Base-by-base conservation (phyloP, 1,140 invertebrate genomes). In the Notospermus geniculatus region DNA sequence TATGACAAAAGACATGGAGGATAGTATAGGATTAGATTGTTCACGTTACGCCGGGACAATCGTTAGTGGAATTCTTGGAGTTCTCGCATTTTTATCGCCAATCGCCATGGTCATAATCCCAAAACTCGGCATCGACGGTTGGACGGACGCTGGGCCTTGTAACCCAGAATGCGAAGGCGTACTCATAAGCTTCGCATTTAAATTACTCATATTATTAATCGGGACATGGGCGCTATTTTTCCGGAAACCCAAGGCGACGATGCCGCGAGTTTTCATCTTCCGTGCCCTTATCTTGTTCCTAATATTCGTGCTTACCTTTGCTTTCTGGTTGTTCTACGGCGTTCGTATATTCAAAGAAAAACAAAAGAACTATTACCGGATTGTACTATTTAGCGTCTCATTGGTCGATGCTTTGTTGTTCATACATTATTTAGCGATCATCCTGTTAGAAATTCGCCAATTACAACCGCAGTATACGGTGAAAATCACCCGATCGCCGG, bases 271-370 rank as follows among this genome's bases (percentile, higher is more conserved):
- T 70, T 95, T 93, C 81, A 84, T 97, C 41, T 94, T 95, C 75
- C 86, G 93, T 71, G 89, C 92, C 0, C 86, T 93, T 66, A 89
- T 97, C 23, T 82, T 97, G 53, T 85, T 93, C 15, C 86, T 98
- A 36, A 88, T 96, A n/a, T 88, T 94, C 54, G 86, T 98, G 13
- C 91, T 95, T 76, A 92, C 90, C 59, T 95, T 97, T 83, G 89
- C 93, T 15, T 97, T 94, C 82, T 99, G 96, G 95, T 83, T 98
- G 0, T 98, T 98, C 80, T 99, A 97, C 76, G 88, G 93, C 89
- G 96, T 85, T 87, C 93, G 66, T 61, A 84, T 64, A 75, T 84
- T 74, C 71, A 78, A 64, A 58, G 76, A 70, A 64, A 78, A 59
- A 56, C 65, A 32, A 46, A 60, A 74, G 36, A 64, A 66, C 17